These are phyloP conservation scores for Odontomachus brunneus DNA, from an alignment of 1,140 invertebrate genomes.

Conservation along the genomic window DNA sequence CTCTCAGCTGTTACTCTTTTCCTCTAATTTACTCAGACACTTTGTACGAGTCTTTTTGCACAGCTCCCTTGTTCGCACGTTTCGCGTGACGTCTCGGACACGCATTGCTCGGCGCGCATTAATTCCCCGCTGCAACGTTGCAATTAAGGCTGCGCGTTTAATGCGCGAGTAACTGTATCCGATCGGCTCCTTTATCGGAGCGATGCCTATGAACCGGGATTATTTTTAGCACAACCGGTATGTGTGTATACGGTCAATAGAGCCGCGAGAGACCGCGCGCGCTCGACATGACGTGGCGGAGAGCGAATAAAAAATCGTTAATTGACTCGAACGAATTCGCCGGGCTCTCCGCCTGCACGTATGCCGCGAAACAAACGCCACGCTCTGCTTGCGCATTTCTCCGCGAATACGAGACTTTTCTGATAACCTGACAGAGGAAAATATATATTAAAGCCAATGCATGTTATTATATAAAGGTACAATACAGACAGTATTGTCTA, in stretches of 20 bases:
- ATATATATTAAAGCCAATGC: too few species aligned
- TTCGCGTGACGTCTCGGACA: not conserved
- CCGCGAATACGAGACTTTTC: not conserved
- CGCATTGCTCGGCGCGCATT: slow-evolving; percentile 16
- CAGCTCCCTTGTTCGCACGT: too few species aligned
- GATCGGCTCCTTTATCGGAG: slow-evolving; percentile 22
- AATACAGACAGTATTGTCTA: too few species aligned
- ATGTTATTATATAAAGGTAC: too few species aligned
- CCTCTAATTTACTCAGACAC: too few species aligned
- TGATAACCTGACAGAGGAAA: too few species aligned
- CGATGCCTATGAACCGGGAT: slow-evolving; percentile 62
- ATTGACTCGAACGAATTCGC: slow-evolving; percentile 61
- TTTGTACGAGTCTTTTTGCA: too few species aligned
- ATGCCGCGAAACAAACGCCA: slow-evolving; percentile 7
- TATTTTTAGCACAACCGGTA: slow-evolving; percentile 68
- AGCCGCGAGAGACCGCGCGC: slow-evolving; percentile 34
- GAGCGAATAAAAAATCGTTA: slow-evolving; percentile 64
- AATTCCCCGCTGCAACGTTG: slow-evolving; percentile 13
- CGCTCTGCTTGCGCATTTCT: too few species aligned
- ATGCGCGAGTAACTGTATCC: slow-evolving; percentile 52
- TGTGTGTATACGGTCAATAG: slow-evolving; percentile 63
- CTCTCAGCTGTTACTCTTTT: too few species aligned
- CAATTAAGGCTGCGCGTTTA: slow-evolving; percentile 49
- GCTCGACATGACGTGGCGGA: slow-evolving; percentile 17
- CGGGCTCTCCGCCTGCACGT: not conserved